phyloP scores from a whole-genome alignment of 2,113 vertebrate genomes.

The Hippocampus mohnikei region DNA sequence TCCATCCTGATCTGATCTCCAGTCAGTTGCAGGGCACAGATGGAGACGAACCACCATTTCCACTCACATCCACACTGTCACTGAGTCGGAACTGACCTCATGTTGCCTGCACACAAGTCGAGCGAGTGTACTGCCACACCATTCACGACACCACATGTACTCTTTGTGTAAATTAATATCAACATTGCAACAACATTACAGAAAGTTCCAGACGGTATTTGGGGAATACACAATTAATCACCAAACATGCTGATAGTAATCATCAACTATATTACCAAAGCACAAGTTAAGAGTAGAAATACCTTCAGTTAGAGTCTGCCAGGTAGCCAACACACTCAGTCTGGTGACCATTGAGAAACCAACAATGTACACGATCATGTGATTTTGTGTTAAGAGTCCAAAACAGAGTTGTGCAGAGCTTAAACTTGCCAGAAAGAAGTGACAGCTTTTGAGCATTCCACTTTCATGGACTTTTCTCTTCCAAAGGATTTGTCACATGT shows the following conservation, averaged over 20 bases:
- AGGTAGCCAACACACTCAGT: slow-evolving; percentile 30
- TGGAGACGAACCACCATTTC: too few species aligned
- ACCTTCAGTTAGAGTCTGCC: slow-evolving; percentile 42
- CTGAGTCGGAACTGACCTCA: too few species aligned
- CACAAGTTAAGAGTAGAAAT: slow-evolving; percentile 9
- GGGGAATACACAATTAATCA: not conserved
- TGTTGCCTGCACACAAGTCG: too few species aligned
- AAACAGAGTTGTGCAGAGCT: slow-evolving; percentile 6
- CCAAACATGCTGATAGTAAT: not conserved
- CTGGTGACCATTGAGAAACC: slow-evolving; percentile 33
- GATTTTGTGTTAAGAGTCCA: not conserved
- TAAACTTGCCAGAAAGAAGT: slow-evolving; percentile 6
- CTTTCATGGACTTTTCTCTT: slow-evolving; percentile 23
- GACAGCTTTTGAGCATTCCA: not conserved
- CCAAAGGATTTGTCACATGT: slow-evolving; percentile 41
- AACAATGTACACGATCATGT: not conserved
- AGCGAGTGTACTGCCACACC: too few species aligned
- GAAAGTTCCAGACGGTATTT: slow-evolving; percentile 5
- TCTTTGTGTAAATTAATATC: slow-evolving; percentile 35
- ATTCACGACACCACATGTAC: not conserved
- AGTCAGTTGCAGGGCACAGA: too few species aligned
- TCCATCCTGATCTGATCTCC: too few species aligned
- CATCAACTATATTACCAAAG: slow-evolving; percentile 7
- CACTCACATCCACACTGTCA: too few species aligned
- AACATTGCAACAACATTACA: slow-evolving; percentile 37